Percentiles rank a stretch among this genome's conserved stretches.
These are phyloP conservation scores for Speoplatyrhinus poulsoni DNA, from an alignment of 2,113 vertebrate genomes.

Conservation along the genomic window DNA sequence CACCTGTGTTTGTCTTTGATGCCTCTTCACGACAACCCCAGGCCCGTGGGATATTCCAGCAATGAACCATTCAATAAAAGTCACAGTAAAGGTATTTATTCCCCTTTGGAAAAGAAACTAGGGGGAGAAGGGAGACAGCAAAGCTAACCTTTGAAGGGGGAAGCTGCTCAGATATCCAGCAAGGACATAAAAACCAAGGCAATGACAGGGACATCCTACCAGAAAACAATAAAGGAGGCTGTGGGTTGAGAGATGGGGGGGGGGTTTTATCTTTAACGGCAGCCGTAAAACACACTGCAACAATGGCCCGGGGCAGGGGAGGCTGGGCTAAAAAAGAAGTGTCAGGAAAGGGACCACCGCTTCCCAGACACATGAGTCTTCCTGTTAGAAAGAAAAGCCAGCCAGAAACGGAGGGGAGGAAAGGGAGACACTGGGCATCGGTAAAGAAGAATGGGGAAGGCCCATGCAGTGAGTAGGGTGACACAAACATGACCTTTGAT, in stretches of 20 bases:
- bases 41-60: constrained; percentile 65
- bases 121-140: constrained; percentile 55
- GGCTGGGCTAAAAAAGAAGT: constrained; percentile 62
- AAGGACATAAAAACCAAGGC: constrained; percentile 73
- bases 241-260: constrained; percentile 14
- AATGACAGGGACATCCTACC: constrained; percentile 76
- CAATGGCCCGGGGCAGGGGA: constrained; percentile 68
- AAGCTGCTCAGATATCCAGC: constrained; percentile 67
- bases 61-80: constrained; percentile 72
- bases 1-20: constrained; percentile 76
- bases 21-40: constrained; percentile 59
- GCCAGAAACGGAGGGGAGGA: constrained; percentile 44
- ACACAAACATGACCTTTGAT: constrained; percentile 72
- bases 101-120: constrained; percentile 45
- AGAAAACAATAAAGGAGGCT: constrained; percentile 76
- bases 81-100: constrained; percentile 74
- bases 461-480: constrained; percentile 32
- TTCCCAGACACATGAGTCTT: constrained; percentile 72
- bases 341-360: constrained; percentile 73
- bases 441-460: constrained; percentile 43
- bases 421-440: constrained; percentile 43
- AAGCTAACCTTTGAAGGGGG: constrained; percentile 71
- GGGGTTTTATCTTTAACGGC: constrained; percentile 79
- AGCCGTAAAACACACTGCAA: constrained; percentile 77
- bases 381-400: constrained; percentile 63